phyloP scores from a whole-genome alignment of 2,888 invertebrate genomes.

The Tinea pellionella region DNA sequence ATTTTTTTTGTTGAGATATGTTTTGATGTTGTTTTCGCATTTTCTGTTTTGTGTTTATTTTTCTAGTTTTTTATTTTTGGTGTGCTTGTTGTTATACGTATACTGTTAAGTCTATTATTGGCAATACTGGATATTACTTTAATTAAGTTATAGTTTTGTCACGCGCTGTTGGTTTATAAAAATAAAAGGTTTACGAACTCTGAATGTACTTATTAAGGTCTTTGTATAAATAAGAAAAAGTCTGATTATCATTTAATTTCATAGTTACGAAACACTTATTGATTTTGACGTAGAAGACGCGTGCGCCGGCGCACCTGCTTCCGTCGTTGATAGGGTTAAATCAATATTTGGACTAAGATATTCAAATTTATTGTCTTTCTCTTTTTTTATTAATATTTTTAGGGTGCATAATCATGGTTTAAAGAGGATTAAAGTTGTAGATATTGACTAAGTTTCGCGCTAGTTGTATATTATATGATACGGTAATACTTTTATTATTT shows the following conservation, averaged over 20 bases:
- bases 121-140: no score
- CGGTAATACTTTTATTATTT: no score
- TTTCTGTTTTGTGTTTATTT: no score
- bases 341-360: slow-evolving; percentile 66
- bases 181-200: slow-evolving; percentile 30
- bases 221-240: slow-evolving; percentile 60
- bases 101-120: no score
- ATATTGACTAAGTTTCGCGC: neutral
- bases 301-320: slow-evolving; percentile 61
- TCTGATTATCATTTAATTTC: slow-evolving; percentile 69
- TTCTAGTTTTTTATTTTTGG: no score
- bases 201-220: slow-evolving; percentile 55
- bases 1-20: no score
- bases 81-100: no score
- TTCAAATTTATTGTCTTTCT: slow-evolving; percentile 51
- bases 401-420: slow-evolving; percentile 1
- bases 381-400: slow-evolving; percentile 19
- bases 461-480: no score
- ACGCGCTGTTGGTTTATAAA: no score
- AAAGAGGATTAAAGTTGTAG: neutral
- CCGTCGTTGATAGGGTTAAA: slow-evolving; percentile 65
- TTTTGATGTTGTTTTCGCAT: no score
- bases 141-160: no score
- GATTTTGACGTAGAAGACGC: slow-evolving; percentile 46
- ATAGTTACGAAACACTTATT: slow-evolving; percentile 62